Base-by-base conservation (phyloP, 2,888 invertebrate genomes). In the Poecilus cupreus region DNA sequence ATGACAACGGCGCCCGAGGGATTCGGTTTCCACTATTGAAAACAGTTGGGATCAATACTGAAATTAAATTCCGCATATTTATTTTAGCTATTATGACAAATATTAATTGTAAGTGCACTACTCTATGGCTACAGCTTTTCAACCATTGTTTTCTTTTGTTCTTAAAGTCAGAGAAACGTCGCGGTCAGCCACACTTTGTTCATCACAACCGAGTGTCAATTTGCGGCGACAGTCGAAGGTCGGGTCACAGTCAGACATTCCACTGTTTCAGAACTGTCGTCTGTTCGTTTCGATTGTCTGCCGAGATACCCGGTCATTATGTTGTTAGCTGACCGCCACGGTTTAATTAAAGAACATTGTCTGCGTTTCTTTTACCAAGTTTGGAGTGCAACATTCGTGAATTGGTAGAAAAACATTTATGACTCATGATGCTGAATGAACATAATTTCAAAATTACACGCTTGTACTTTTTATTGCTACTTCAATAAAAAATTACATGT, bases 141-240 rank as follows among this genome's bases (percentile, higher is more conserved):
- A n/a, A n/a, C n/a, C n/a, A n/a, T n/a, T n/a, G n/a, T n/a, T 54
- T 16, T 16, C 10, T 54, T 13, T 16, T 22, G 11, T 16, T 22
- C 10, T 11, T 54, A 2, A 10, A 3, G 13, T 20, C 6, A 16
- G 16, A 1, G 51, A 18, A 26, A 32, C 32, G 4, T 72, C 20
- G 5, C 24, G 26, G 74, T 51, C 22, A 6, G 24, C 32, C 4
- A 32, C 4, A 49, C 51, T 74, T 74, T 74, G 76, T 57, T 76
- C 76, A 76, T 76, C 54, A 76, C 32, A 49, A n/a, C 51, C 10
- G 54, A 32, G 54, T 76, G 76, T 76, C 76, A 76, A 76, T 76
- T 76, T 76, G 76, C 32, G 26, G 51, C 3, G 76, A 76, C 76
- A 76, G 26, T 32, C 51, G 76, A 76, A 54, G 22, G 76, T 76